phyloP scores from a whole-genome alignment of 2,113 vertebrate species.

The Thunnus maccoyii region DNA sequence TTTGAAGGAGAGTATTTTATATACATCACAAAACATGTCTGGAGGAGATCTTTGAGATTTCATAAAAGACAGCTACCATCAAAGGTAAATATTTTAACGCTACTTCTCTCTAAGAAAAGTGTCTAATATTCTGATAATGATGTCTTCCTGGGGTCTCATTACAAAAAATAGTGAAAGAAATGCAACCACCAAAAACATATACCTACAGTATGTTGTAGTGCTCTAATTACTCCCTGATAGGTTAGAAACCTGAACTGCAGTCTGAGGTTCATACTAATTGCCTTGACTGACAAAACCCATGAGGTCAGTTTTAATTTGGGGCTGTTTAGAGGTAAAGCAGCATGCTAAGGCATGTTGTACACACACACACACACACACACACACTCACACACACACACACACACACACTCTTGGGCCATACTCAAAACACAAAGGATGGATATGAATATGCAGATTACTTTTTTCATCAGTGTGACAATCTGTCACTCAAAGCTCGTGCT shows the following conservation, averaged over 20 bases:
- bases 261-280: conserved; percentile 18
- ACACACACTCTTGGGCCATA: background rate
- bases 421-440: background rate
- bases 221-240: conserved; percentile 41
- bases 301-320: conserved; percentile 26
- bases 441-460: conserved; percentile 38
- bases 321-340: background rate
- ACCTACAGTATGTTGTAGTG: background rate
- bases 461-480: conserved; percentile 30
- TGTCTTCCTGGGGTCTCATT: conserved; percentile 2
- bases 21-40: too few relatives aligned
- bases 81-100: background rate
- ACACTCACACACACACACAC: background rate
- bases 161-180: background rate
- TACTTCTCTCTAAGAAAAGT: background rate
- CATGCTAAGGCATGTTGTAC: background rate
- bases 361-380: background rate
- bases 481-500: conserved; percentile 23
- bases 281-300: conserved; percentile 10
- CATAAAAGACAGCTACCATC: background rate
- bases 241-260: background rate
- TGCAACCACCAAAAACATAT: conserved; percentile 12
- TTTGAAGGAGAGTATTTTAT: too few relatives aligned
- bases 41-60: too few relatives aligned
- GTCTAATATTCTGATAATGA: background rate